Evolutionary conservation across 2,888 invertebrate genomes (phyloP).

Genomic region (Xestobium rufovillosum): DNA sequence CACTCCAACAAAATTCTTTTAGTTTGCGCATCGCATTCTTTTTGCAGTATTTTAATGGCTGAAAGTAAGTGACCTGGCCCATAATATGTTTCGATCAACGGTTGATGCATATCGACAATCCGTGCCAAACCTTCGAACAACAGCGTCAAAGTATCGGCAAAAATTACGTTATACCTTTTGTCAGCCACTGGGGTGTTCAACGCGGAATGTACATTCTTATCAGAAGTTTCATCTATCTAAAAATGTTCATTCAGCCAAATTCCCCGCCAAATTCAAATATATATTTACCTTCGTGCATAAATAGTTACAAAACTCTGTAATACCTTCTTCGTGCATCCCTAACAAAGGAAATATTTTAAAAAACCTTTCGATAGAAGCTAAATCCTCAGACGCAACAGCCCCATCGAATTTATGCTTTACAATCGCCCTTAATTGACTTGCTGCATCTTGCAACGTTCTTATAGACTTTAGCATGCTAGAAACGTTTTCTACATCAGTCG

Average conservation of each 20-base stretch:
- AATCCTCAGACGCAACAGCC: conserved; percentile 80
- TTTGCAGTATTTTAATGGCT: conserved; percentile 65
- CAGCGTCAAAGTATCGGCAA: conserved; percentile 76
- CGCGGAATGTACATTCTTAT: conserved; percentile 63
- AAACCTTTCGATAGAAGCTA: conserved; percentile 85
- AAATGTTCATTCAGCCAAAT: conserved; percentile 15
- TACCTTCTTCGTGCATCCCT: conserved; percentile 83
- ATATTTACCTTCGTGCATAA: conserved; percentile 65
- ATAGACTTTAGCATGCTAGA: conserved; percentile 66
- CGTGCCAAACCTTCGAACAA: conserved; percentile 81
- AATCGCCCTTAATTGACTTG: conserved; percentile 60
- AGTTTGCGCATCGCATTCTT: conserved; percentile 66
- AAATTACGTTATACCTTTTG: conserved; percentile 67
- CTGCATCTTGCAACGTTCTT: conserved; percentile 66
- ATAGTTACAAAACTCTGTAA: conserved; percentile 80
- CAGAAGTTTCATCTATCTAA: conserved; percentile 57
- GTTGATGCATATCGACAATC: conserved; percentile 79
- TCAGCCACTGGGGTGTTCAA: conserved; percentile 58
- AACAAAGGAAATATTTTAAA: conserved; percentile 96
- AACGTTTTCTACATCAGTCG: conserved; percentile 65
- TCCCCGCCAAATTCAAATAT: background rate
- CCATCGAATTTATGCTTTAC: conserved; percentile 81
- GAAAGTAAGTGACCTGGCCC: conserved; percentile 68
- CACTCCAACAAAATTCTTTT: conserved; percentile 64
- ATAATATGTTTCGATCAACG: conserved; percentile 82